Base-by-base conservation (phyloP, 2,797 vertebrate genomes). In the Heliangelus exortis region DNA sequence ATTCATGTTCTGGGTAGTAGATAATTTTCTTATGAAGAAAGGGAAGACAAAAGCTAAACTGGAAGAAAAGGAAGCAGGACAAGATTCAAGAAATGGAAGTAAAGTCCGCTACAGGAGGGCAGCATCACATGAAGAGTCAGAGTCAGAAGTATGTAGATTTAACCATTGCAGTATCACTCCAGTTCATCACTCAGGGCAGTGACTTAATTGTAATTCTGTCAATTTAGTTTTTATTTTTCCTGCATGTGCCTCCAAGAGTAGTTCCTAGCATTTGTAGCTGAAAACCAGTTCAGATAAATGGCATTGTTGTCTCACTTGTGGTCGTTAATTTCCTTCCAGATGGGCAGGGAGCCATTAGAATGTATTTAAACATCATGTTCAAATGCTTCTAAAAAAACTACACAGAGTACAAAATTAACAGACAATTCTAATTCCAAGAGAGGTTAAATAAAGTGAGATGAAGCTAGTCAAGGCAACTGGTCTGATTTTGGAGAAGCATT, bases 21-120 rank as follows among this genome's bases (percentile, higher is more conserved):
- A 99, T 97, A 99, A 99, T 94, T 99, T 99, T 96, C 98, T 99
- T 75, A 99, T 99, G 99, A 99, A 99, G 97, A 99, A 99, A 97
- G 98, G 99, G 87, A 98, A 98, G 96, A 99, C 99, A 97, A 99
- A 99, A 99, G 99, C 99, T 96, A 99, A 99, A 95, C 96, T 98
- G 51, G 99, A 99, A 97, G 99, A 99, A 97, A 98, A 99, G 83
- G 98, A 98, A 92, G 97, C 96, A 45, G 98, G 97, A 72, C 99
- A 99, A 63, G 99, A 99, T 90, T 98, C 98, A 3, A 98, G 99
- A 69, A 99, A 99, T 29, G 99, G 98, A 96, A 98, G 98, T 96
- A 99, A 99, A 96, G 98, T 99, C 87, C 99, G 99, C 84, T 99
- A 99, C 94, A 98, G 99, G 90, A 98, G 99, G 96, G 99, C 99